Base-by-base conservation (phyloP, 1,140 invertebrate genomes). In the Cataglyphis hispanica region DNA sequence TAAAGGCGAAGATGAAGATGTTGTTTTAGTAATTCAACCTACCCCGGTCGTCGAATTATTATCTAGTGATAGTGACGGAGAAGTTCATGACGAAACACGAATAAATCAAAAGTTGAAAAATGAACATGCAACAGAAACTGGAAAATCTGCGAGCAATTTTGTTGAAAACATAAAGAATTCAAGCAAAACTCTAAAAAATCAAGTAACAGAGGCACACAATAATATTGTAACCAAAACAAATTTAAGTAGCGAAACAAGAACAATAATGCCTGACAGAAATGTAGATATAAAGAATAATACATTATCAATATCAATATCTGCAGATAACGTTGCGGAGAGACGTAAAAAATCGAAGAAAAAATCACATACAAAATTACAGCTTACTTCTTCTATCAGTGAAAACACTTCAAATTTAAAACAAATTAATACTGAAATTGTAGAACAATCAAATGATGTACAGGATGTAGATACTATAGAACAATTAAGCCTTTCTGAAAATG, bases 21-120 rank as follows among this genome's bases (percentile, higher is more conserved):
- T 95, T 37, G 94, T 95, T 64, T 89, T 95, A 40, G 93, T 95
- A 1, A 91, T 95, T 75, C 90, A 94, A 60, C 94, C 94, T 37
- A 94, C 94, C 19, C 92, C 95, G 3, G 92, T 94, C 22, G 95
- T 95, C 46, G 94, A 95, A 70, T 86, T 95, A 53, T 72, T 95
- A 0, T 95, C 94, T 0, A 95, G 93, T 34, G 94, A 95, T 11
- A 93, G 93, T 81, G 94, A 94, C 69, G 83, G 75, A 13, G 93
- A 95, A 63, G 19, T 85, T 63, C 66, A 86, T 19, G 5, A 76
- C 84, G 46, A 86, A 85, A 16, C 46, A 67, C 70, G 84, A 37
- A 58, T 88, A 22, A 93, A 92, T 87, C 67, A 93, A 69, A 89
- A 90, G 56, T 78, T 89, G 8, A 60, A 91, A 70, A 92, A 90